Conservation (phyloP, 2,113 vertebrate genomes). For the Athene noctua region DNA sequence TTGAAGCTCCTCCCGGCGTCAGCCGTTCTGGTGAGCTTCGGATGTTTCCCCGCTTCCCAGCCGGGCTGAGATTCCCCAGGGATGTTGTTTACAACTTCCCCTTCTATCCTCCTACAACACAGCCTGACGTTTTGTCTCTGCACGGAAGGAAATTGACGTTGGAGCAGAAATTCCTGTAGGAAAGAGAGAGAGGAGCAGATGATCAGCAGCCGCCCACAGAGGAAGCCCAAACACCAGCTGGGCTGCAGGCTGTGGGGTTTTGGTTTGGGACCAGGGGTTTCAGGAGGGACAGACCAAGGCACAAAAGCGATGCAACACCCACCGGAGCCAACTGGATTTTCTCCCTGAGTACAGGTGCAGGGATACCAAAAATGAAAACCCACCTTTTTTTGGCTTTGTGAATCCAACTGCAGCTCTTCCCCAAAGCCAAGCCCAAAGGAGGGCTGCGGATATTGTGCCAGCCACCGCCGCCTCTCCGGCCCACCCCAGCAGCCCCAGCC, state of each 20-base stretch:
- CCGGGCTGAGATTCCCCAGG: background rate
- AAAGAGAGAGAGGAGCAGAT: background rate
- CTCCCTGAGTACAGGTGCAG: too few species aligned
- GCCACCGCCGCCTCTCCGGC: background rate
- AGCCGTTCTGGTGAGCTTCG: background rate
- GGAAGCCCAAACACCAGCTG: accelerated
- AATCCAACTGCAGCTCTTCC: background rate
- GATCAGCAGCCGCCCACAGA: too few species aligned
- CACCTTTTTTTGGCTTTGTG: background rate
- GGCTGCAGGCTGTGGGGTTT: accelerated
- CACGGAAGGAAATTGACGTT: accelerated
- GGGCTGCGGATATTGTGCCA: background rate
- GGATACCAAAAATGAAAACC: background rate
- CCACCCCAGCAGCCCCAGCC: background rate
- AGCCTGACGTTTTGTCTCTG: accelerated
- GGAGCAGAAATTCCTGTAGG: background rate
- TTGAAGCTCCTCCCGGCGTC: background rate
- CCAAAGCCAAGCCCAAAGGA: background rate
- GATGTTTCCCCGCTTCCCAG: accelerated
- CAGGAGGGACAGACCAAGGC: background rate
- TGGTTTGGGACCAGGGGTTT: accelerated
- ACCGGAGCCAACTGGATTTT: accelerated
- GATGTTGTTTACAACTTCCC: background rate
- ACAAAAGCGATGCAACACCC: accelerated
- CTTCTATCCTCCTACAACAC: background rate